Evolutionary conservation across 1,140 invertebrate species (phyloP), one percentile per base, ranked within the genome.

Genomic region (Brachionus koreanus): DNA sequence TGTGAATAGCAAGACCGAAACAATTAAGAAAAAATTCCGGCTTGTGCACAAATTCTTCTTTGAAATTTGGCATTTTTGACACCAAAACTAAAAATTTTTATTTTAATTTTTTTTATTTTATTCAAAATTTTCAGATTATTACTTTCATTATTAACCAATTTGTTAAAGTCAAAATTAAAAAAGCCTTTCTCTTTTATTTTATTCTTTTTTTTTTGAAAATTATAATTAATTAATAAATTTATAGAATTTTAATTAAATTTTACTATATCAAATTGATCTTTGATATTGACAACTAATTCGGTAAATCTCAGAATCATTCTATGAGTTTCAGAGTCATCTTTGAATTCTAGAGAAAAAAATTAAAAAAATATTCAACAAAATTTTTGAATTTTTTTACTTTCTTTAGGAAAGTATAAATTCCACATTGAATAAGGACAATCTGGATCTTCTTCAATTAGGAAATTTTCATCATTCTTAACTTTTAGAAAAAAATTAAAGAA

Each of bases 131-230:
- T 10, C 33, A 0, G 5, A 49, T 0, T 16, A 12, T 77, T 77
- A 77, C 74, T 37, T 49, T 77, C 29, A 61, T 77, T 49, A 77
- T 39, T 52, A 12, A 52, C 16, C 16, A 79, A n/a, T 42, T 79
- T 39, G 12, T 79, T 57, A 19, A n/a, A 79, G 13, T 79, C 76
- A 25, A 79, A 57, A 65, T 79, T 79, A 43, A 79, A 79, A 43
- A 79, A 79, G 9, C 76, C 76, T 61, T 79, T 79, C n/a, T 57
- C 76, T 63, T 79, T 79, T 29, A 79, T 79, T 63, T 79, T 57
- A 37, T 79, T 65, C 76, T 79, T n/a, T 39, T 74, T 74, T 10
- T 46, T 16, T 42, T 16, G 13, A 37, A 29, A 75, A 10, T 16
- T 42, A 75, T 5, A 69, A 23, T n/a, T 5, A 57, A 57, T 19